Evolutionary conservation across 1,140 invertebrate species (phyloP).

Genomic region (Lerema accius): DNA sequence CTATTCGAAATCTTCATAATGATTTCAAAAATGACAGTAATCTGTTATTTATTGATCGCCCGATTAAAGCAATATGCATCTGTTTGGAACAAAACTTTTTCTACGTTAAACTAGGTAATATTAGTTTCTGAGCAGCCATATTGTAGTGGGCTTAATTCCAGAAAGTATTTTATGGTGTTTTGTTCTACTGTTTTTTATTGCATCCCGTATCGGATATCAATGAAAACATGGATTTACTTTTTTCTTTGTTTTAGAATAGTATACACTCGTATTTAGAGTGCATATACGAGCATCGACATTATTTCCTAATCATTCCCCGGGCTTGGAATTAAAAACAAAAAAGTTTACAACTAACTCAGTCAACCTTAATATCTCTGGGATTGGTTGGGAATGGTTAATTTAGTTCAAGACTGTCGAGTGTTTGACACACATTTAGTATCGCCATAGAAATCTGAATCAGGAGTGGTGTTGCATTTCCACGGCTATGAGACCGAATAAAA

Average conservation of each 20-base stretch:
- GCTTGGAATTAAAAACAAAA: too few relatives aligned
- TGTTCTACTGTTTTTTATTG: too few relatives aligned
- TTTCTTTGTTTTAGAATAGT: background rate
- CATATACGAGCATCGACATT: too few relatives aligned
- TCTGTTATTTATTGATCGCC: constrained; percentile 21
- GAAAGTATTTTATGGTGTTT: too few relatives aligned
- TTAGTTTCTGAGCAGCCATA: too few relatives aligned
- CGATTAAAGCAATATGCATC: background rate
- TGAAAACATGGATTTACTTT: background rate
- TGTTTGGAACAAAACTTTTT: constrained; percentile 1
- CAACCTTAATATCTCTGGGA: constrained; percentile 20
- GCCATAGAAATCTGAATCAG: constrained; percentile 62
- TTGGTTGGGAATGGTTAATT: constrained; percentile 51
- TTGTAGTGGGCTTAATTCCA: too few relatives aligned
- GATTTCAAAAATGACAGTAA: constrained; percentile 15
- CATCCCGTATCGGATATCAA: background rate
- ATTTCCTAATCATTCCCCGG: too few relatives aligned
- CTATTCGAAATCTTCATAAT: constrained; percentile 11
- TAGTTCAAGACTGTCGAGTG: constrained; percentile 32
- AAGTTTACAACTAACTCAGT: too few relatives aligned
- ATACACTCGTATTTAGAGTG: too few relatives aligned
- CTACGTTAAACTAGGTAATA: background rate
- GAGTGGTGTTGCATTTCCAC: constrained; percentile 74
- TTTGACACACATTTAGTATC: constrained; percentile 50
- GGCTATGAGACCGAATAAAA: constrained; percentile 75